phyloP scores from a whole-genome alignment of 2,888 invertebrate species.

The Cyclophora punctaria region DNA sequence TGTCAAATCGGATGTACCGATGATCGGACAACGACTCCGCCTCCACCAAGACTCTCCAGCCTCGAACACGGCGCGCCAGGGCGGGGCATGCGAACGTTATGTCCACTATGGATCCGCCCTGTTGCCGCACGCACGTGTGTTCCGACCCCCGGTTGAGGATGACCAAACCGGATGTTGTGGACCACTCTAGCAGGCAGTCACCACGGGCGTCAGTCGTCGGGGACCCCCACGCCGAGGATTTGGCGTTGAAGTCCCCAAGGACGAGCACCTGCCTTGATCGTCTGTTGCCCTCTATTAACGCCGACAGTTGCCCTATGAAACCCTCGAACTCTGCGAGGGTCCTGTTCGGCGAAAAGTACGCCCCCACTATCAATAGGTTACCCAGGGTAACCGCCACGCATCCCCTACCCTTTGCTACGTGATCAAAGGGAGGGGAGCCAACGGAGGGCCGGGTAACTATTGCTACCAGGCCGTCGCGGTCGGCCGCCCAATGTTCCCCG shows the following conservation, averaged over 20 bases:
- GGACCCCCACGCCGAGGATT: conserved; percentile 15
- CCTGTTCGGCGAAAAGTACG: conserved; percentile 19
- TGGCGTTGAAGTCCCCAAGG: conserved; percentile 14
- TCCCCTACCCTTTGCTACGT: conserved; percentile 5
- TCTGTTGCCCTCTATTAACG: conserved; percentile 1
- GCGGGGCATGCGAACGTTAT: conserved; percentile 2
- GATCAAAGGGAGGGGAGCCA: conserved; percentile 3
- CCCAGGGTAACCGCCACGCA: conserved; percentile 5
- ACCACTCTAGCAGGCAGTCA: background rate
- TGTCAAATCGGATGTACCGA: conserved; percentile 1
- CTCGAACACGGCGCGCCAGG: background rate
- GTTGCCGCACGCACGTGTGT: conserved; percentile 1
- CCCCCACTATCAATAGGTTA: conserved; percentile 6
- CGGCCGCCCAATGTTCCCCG: background rate
- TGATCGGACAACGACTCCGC: conserved; percentile 2
- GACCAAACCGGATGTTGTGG: background rate
- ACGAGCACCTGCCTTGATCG: conserved; percentile 1
- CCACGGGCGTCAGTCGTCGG: background rate
- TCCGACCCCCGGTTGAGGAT: background rate
- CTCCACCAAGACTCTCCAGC: conserved; percentile 1
- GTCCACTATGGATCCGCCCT: conserved; percentile 3
- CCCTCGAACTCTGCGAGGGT: conserved; percentile 15
- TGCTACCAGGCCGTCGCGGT: background rate
- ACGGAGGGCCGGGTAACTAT: background rate
- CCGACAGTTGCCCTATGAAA: background rate